Evolutionary conservation across 2,797 vertebrate genomes (phyloP).

Genomic region (Periophthalmus magnuspinnatus): DNA sequence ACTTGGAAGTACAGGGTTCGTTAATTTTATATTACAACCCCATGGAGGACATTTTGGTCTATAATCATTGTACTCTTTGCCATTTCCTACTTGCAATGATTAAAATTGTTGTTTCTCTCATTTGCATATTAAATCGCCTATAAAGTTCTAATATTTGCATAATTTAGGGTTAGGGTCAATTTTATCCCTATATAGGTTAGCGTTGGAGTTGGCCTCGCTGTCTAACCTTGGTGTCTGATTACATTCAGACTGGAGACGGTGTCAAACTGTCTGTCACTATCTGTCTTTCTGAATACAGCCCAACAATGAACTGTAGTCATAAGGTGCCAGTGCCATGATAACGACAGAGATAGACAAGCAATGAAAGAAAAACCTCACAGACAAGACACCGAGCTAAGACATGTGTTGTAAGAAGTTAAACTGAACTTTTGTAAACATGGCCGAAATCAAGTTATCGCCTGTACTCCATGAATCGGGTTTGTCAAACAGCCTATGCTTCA

Average conservation of each 20-base stretch:
- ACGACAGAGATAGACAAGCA: conserved; percentile 37
- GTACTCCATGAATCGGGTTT: conserved; percentile 16
- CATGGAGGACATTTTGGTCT: no score
- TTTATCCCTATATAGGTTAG: no score
- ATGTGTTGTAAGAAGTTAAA: background rate
- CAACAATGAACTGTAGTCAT: conserved; percentile 57
- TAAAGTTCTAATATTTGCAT: no score
- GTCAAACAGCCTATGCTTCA: conserved; percentile 56
- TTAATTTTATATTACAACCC: no score
- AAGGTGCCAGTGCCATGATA: conserved; percentile 53
- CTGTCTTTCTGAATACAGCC: conserved; percentile 66
- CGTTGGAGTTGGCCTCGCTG: no score
- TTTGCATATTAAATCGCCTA: no score
- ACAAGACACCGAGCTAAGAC: conserved; percentile 21
- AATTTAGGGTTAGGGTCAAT: no score
- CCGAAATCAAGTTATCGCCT: conserved; percentile 34
- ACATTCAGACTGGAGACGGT: conserved; percentile 47
- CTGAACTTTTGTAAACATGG: conserved; percentile 36
- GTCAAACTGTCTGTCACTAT: conserved; percentile 58
- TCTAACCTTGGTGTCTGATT: background rate
- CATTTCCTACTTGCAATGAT: no score
- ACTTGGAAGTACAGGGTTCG: no score
- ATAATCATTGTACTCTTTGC: no score
- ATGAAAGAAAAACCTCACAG: conserved; percentile 43
- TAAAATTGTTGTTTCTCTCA: no score